Conservation (phyloP, 2,888 invertebrate species). For the Brenthis hecate region DNA sequence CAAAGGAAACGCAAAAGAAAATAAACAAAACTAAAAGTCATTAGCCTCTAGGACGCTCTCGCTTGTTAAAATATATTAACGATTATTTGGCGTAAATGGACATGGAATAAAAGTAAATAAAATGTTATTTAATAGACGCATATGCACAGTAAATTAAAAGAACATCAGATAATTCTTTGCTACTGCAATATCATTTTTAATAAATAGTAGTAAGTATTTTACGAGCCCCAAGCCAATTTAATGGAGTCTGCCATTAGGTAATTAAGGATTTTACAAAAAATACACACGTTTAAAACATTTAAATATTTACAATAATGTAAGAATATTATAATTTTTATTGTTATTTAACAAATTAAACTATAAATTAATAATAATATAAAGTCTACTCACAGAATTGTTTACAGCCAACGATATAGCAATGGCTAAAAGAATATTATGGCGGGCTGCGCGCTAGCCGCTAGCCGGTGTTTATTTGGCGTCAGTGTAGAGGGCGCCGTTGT, state of each 20-base stretch:
- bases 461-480: slow-evolving; percentile 68
- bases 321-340: slow-evolving; percentile 27
- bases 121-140: neutral
- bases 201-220: slow-evolving; percentile 26
- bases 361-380: slow-evolving; percentile 37
- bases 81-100: slow-evolving; percentile 5
- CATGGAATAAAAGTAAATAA: slow-evolving; percentile 2
- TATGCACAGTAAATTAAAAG: neutral
- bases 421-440: slow-evolving; percentile 72
- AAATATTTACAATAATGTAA: slow-evolving; percentile 32
- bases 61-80: slow-evolving; percentile 28
- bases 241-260: slow-evolving; percentile 68
- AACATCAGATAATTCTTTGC: neutral
- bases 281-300: slow-evolving; percentile 3
- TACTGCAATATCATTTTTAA: slow-evolving; percentile 10
- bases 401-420: slow-evolving; percentile 67
- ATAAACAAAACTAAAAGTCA: slow-evolving; percentile 55
- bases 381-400: slow-evolving; percentile 74
- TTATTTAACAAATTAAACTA: slow-evolving; percentile 27
- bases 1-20: slow-evolving; percentile 41
- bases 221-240: slow-evolving; percentile 56
- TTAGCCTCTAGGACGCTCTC: slow-evolving; percentile 55
- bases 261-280: slow-evolving; percentile 37
- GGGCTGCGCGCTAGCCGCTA: slow-evolving; percentile 53
- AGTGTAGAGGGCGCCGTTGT: slow-evolving; percentile 71